Evolutionary conservation across 2,113 vertebrate species (phyloP).

Genomic region (Laticauda laticaudata): DNA sequence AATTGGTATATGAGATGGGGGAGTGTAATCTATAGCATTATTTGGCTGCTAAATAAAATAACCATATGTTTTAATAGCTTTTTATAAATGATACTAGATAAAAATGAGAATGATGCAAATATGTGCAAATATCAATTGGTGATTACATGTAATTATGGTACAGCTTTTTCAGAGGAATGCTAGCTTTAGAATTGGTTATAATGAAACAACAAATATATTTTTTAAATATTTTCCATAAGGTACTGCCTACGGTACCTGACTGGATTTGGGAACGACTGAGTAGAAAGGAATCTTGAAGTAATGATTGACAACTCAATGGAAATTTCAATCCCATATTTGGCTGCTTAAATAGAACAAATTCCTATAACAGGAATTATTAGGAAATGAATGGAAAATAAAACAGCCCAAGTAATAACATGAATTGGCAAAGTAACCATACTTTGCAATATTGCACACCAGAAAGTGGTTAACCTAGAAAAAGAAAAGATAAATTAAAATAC

Average conservation of each 20-base stretch:
- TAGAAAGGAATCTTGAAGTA: not conserved
- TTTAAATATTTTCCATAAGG: not conserved
- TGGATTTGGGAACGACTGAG: not conserved
- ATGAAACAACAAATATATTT: not conserved
- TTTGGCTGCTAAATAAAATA: not conserved
- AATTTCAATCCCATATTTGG: not conserved
- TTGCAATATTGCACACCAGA: not conserved
- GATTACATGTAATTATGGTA: not conserved
- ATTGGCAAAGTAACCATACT: not conserved
- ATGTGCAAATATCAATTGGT: not conserved
- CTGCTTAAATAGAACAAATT: not conserved
- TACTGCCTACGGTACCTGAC: not conserved
- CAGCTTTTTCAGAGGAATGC: not conserved
- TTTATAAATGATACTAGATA: not conserved
- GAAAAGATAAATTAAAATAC: not conserved
- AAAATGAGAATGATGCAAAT: not conserved
- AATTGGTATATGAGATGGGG: not conserved
- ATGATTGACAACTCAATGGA: not conserved
- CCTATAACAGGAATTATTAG: not conserved
- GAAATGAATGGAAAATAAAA: not conserved
- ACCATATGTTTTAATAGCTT: not conserved
- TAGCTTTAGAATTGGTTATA: not conserved
- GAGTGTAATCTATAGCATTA: too few species aligned
- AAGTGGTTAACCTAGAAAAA: not conserved
- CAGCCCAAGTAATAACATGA: not conserved